These are phyloP conservation scores for Hozukius guyotensis DNA, from an alignment of 2,797 vertebrate genomes.

Conservation along the genomic window DNA sequence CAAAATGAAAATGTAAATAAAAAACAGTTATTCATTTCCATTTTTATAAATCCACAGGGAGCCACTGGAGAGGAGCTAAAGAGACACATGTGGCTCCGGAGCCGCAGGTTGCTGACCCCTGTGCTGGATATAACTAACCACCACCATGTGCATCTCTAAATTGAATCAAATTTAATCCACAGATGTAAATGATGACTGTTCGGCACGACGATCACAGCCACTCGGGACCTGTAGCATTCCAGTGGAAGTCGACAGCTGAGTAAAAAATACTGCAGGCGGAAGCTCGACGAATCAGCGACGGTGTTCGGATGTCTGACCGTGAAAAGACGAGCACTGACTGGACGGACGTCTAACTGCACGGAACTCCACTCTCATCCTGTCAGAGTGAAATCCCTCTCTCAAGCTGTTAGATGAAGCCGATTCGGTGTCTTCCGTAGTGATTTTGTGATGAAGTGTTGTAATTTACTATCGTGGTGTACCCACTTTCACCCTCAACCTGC, in stretches of 20 bases:
- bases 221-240: background rate
- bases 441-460: conserved; percentile 19
- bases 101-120: fast-evolving
- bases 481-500: conserved; percentile 31
- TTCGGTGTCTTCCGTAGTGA: background rate
- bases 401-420: background rate
- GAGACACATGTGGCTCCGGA: too few relatives aligned
- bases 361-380: conserved; percentile 16
- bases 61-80: too few relatives aligned
- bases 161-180: conserved; percentile 4
- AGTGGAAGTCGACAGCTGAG: background rate
- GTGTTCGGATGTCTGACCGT: background rate
- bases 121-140: background rate
- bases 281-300: background rate
- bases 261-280: background rate
- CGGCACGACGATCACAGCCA: background rate
- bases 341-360: background rate
- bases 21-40: too few relatives aligned
- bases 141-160: background rate
- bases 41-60: too few relatives aligned
- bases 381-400: conserved; percentile 9
- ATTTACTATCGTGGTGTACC: conserved; percentile 18
- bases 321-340: conserved; percentile 6
- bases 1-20: too few relatives aligned
- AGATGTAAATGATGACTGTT: conserved; percentile 4